Evolutionary conservation across 2,888 invertebrate genomes (phyloP).

Genomic region (Rosalia funebris): DNA sequence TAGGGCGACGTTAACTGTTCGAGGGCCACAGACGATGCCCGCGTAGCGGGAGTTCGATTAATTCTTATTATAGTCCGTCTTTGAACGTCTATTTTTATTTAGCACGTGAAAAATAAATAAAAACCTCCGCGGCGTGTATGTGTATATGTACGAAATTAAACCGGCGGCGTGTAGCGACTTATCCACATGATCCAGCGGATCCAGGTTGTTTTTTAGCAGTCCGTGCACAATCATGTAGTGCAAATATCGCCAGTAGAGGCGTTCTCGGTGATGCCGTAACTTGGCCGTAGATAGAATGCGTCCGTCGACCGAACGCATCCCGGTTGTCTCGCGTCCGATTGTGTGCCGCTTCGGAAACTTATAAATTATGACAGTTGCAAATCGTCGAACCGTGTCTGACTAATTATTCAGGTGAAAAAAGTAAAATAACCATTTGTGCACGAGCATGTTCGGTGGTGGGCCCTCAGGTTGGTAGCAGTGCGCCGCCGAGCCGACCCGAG

Average conservation of each 20-base stretch:
- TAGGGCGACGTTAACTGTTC: too few relatives aligned
- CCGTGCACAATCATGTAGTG: constrained; percentile 31
- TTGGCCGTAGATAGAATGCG: constrained; percentile 8
- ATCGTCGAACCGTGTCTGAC: constrained; percentile 24
- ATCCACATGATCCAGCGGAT: constrained; percentile 24
- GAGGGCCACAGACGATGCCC: too few relatives aligned
- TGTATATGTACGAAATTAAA: too few relatives aligned
- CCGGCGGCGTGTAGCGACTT: constrained; percentile 17
- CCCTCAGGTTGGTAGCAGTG: constrained; percentile 57
- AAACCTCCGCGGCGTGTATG: constrained; percentile 4
- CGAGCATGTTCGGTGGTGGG: constrained; percentile 27
- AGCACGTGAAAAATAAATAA: constrained; percentile 11
- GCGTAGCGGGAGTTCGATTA: too few relatives aligned
- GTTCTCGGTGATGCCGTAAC: constrained; percentile 25
- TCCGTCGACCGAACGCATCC: constrained; percentile 5
- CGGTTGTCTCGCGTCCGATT: constrained; percentile 12
- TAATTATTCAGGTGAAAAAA: constrained; percentile 27
- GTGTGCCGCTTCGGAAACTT: constrained; percentile 9
- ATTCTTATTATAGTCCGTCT: too few relatives aligned
- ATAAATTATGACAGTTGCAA: constrained; percentile 27
- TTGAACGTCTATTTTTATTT: constrained; percentile 12
- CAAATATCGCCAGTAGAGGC: constrained; percentile 31
- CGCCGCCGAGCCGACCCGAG: constrained; percentile 53
- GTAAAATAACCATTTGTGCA: constrained; percentile 27
- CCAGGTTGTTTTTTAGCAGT: constrained; percentile 34